Evolutionary conservation across 2,113 vertebrate species (phyloP).

Genomic region (Todiramphus chloris): DNA sequence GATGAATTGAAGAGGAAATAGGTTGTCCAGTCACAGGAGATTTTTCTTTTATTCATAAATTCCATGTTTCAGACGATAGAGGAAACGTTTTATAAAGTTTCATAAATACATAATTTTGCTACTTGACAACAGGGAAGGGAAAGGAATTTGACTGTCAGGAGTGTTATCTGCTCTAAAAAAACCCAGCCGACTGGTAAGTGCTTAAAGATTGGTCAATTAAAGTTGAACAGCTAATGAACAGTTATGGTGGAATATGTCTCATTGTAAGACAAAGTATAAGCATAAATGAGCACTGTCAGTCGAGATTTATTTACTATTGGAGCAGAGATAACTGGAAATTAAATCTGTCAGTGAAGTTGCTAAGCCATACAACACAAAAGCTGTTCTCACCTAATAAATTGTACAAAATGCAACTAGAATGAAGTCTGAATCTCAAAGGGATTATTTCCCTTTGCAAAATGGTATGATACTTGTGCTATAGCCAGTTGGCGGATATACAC

Average conservation of each 20-base stretch:
- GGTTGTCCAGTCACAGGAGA: slow-evolving; percentile 31
- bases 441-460: slow-evolving; percentile 1
- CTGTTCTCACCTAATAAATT: slow-evolving; percentile 40
- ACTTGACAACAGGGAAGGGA: slow-evolving; percentile 40
- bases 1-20: slow-evolving; percentile 48
- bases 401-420: neutral
- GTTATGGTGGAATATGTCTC: slow-evolving; percentile 41
- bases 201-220: slow-evolving; percentile 75
- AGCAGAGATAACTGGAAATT: slow-evolving; percentile 64
- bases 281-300: slow-evolving; percentile 6
- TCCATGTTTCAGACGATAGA: slow-evolving; percentile 51
- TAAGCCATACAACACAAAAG: slow-evolving; percentile 17
- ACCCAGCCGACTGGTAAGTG: slow-evolving; percentile 62
- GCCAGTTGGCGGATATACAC: neutral
- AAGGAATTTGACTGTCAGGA: slow-evolving; percentile 62
- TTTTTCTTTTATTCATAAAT: slow-evolving; percentile 57
- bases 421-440: slow-evolving; percentile 15
- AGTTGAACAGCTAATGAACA: slow-evolving; percentile 65
- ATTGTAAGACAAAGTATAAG: slow-evolving; percentile 24
- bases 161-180: slow-evolving; percentile 50
- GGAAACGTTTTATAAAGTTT: slow-evolving; percentile 65
- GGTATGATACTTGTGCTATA: neutral
- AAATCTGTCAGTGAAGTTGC: slow-evolving; percentile 52
- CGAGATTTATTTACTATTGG: slow-evolving; percentile 65
- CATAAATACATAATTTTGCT: slow-evolving; percentile 40